phyloP scores from a whole-genome alignment of 2,888 invertebrate genomes.

The Nomada flava region DNA sequence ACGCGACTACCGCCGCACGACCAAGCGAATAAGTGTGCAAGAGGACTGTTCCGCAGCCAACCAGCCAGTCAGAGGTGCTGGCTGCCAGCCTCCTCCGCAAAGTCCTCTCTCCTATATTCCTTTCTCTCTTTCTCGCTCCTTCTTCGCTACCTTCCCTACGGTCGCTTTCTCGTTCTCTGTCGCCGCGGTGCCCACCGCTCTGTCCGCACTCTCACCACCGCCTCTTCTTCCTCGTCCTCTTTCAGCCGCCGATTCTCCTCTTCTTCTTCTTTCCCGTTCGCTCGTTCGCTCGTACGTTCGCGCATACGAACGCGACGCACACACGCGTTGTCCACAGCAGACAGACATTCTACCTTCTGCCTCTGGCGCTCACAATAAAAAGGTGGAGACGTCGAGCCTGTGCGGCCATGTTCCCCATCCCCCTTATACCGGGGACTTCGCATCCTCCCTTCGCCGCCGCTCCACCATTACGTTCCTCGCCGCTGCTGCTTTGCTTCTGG shows the following conservation, averaged over 20 bases:
- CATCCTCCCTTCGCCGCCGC: constrained; percentile 33
- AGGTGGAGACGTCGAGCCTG: constrained; percentile 82
- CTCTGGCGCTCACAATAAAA: constrained; percentile 83
- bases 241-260: constrained; percentile 17
- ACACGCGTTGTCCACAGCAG: constrained; percentile 32
- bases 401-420: constrained; percentile 82
- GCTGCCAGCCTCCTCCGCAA: constrained; percentile 68
- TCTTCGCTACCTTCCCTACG: constrained; percentile 16
- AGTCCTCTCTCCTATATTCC: constrained; percentile 29
- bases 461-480: constrained; percentile 51
- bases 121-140: constrained; percentile 35
- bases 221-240: background rate
- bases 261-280: constrained; percentile 34
- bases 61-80: constrained; percentile 69
- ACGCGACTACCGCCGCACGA: constrained; percentile 77
- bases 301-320: background rate
- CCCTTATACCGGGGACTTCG: constrained; percentile 57
- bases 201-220: background rate
- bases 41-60: constrained; percentile 70
- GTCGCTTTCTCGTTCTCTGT: constrained; percentile 27
- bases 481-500: constrained; percentile 56
- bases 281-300: constrained; percentile 4
- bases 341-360: constrained; percentile 77
- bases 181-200: constrained; percentile 19
- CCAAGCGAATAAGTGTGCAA: constrained; percentile 79